phyloP scores from a whole-genome alignment of 2,113 vertebrate species.

The cattle (Bos taurus) region ARS-UCD2.0 NC_037344.1:51069501-51070000 shows the following conservation, averaged over 20 bases:
- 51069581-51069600: background rate
- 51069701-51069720: background rate
- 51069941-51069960: too few species aligned
- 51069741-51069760: background rate
- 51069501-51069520: background rate
- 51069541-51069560: background rate
- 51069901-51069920: too few species aligned
- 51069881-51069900: too few species aligned
- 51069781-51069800: accelerated
- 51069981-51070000: too few species aligned
- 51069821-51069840: background rate
- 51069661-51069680: background rate
- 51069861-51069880: too few species aligned
- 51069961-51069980: too few species aligned
- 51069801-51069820: background rate
- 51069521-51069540: background rate
- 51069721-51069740: background rate
- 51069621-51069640: background rate
- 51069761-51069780: background rate
- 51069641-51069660: background rate
- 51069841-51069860: background rate
- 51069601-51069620: background rate
- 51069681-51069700: too few species aligned
- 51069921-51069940: too few species aligned
- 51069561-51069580: background rate